These are phyloP conservation scores for Myotis findleyi DNA, from an alignment of 2,797 vertebrate genomes.

Conservation along the genomic window DNA sequence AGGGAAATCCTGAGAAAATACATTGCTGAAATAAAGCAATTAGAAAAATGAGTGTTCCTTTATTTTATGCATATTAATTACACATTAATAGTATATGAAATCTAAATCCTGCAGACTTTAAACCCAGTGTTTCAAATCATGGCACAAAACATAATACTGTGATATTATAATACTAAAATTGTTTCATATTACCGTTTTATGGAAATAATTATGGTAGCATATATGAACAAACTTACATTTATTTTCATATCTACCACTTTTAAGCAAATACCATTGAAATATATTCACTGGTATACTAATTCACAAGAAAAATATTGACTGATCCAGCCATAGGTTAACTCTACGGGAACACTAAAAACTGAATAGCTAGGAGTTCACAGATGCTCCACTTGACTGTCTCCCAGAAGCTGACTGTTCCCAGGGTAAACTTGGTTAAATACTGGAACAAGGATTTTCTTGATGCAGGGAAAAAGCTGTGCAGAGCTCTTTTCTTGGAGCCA, in stretches of 20 bases:
- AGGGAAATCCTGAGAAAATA: constrained; percentile 50
- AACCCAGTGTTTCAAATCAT: constrained; percentile 51
- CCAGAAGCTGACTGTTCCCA: constrained; percentile 75
- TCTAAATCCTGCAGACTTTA: constrained; percentile 34
- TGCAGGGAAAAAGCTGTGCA: constrained; percentile 67
- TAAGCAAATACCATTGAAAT: constrained; percentile 62
- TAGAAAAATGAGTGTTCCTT: constrained; percentile 50
- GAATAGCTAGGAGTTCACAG: constrained; percentile 61
- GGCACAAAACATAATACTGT: constrained; percentile 21
- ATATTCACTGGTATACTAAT: constrained; percentile 28
- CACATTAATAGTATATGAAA: constrained; percentile 42
- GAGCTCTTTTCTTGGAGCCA: constrained; percentile 75
- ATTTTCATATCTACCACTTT: constrained; percentile 51
- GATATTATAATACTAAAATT: neutral
- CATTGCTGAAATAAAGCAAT: constrained; percentile 52
- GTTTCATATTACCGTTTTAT: constrained; percentile 41
- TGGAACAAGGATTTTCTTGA: constrained; percentile 72
- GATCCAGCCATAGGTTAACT: neutral
- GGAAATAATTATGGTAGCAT: constrained; percentile 25
- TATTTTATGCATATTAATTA: constrained; percentile 68
- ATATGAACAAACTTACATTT: constrained; percentile 58
- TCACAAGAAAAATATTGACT: constrained; percentile 35
- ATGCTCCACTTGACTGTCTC: constrained; percentile 68
- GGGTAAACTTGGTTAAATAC: constrained; percentile 68
- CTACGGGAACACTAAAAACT: constrained; percentile 55